Percentiles rank a stretch among this genome's conserved stretches.
These are phyloP conservation scores for Vimba vimba DNA, from an alignment of 2,113 vertebrate species.

Conservation along the genomic window DNA sequence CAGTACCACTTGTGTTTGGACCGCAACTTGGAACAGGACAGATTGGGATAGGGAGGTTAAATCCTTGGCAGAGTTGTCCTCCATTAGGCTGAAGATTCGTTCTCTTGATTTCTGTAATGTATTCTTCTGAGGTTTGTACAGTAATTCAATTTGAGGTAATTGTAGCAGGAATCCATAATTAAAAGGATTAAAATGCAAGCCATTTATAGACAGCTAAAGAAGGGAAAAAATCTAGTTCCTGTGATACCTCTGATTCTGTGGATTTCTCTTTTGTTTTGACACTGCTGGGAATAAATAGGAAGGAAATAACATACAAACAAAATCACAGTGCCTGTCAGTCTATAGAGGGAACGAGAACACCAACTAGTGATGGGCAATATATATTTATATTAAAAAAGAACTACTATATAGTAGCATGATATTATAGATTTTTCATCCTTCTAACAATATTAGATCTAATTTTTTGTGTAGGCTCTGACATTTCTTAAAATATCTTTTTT, in stretches of 20 bases:
- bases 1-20: slow-evolving; percentile 56
- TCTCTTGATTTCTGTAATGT: slow-evolving; percentile 70
- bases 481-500: no score
- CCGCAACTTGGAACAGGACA: slow-evolving; percentile 61
- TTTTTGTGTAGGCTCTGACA: no score
- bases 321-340: neutral
- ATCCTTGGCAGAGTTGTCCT: slow-evolving; percentile 71
- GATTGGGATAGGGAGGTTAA: slow-evolving; percentile 70
- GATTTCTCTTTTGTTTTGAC: neutral
- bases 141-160: slow-evolving; percentile 84
- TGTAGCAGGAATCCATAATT: slow-evolving; percentile 78
- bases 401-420: no score
- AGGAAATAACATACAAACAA: neutral
- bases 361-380: neutral
- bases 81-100: slow-evolving; percentile 45
- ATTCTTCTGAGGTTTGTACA: slow-evolving; percentile 81
- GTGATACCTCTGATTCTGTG: slow-evolving; percentile 58
- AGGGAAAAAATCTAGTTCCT: slow-evolving; percentile 64
- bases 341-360: neutral
- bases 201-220: slow-evolving; percentile 76
- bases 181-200: slow-evolving; percentile 79
- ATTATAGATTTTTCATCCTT: no score
- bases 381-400: neutral
- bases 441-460: no score
- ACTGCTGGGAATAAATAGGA: neutral